Evolutionary conservation across 2,113 vertebrate species (phyloP).

Genomic region (Pelmatolapia mariae): DNA sequence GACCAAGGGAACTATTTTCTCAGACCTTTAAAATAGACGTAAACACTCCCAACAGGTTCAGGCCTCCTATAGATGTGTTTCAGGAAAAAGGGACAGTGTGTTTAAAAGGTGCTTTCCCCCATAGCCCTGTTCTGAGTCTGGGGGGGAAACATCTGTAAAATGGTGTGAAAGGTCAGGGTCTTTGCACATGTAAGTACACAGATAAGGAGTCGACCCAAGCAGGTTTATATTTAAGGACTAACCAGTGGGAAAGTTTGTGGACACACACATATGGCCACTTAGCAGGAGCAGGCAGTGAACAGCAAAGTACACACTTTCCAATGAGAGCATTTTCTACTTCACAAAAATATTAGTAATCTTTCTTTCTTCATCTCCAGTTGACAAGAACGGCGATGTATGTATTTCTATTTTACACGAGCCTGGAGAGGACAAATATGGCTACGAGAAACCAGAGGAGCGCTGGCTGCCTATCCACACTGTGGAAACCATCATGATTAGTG

Average conservation of each 20-base stretch:
- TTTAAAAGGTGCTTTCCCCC: background rate
- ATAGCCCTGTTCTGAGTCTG: background rate
- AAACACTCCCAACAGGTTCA: background rate
- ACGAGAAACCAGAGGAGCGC: conserved; percentile 98
- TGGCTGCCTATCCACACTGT: conserved; percentile 99
- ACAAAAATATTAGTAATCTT: background rate
- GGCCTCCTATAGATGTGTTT: background rate
- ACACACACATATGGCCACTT: background rate
- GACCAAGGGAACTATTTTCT: background rate
- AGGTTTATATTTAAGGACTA: background rate
- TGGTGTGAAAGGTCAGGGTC: background rate
- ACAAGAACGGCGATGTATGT: conserved; percentile 98
- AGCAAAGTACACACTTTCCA: background rate
- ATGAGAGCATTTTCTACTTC: background rate
- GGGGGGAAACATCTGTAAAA: background rate
- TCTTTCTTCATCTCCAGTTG: conserved; percentile 76
- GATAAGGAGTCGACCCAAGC: background rate
- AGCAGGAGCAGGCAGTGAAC: background rate
- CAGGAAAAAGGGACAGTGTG: background rate
- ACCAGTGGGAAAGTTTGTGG: background rate
- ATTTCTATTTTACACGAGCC: conserved; percentile 99
- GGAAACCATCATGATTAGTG: conserved; percentile 99
- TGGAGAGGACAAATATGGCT: conserved; percentile 98
- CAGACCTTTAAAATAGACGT: background rate
- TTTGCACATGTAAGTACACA: background rate